Evolutionary conservation across 1,140 invertebrate genomes (phyloP).

Genomic region (Solen grandis): DNA sequence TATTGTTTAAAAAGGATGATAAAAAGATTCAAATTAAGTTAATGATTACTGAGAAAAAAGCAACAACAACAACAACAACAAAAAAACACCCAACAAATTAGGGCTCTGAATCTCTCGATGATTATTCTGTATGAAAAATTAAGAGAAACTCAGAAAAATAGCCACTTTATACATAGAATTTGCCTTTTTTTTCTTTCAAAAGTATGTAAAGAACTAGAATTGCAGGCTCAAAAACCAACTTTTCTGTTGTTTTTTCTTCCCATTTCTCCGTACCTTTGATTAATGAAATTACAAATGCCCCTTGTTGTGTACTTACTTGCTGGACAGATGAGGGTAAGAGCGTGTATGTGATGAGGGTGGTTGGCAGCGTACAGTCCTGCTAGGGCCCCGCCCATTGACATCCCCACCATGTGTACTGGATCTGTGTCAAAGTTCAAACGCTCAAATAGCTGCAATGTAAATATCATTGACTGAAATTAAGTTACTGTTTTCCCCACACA

Average conservation of each 20-base stretch:
- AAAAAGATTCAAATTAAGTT: too few relatives aligned
- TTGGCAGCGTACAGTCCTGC: constrained; percentile 51
- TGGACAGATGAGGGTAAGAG: constrained; percentile 53
- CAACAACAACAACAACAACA: too few relatives aligned
- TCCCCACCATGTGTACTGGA: constrained; percentile 53
- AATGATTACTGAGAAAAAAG: too few relatives aligned
- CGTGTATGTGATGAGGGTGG: constrained; percentile 39
- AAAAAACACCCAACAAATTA: too few relatives aligned
- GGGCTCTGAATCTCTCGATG: too few relatives aligned
- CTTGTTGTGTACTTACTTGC: constrained; percentile 60
- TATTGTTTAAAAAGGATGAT: too few relatives aligned
- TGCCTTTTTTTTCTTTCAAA: background rate
- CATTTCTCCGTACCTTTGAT: too few relatives aligned
- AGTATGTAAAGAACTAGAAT: background rate
- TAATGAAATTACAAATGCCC: too few relatives aligned
- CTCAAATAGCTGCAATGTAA: constrained; percentile 9
- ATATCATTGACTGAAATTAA: too few relatives aligned
- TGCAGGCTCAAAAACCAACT: background rate
- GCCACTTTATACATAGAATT: background rate
- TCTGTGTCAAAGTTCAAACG: constrained; percentile 12
- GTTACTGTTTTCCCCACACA: too few relatives aligned
- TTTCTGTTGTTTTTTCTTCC: too few relatives aligned
- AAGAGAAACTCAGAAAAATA: background rate
- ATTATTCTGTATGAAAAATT: background rate
- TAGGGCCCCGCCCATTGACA: constrained; percentile 54